Conservation (phyloP, 2,888 invertebrate genomes). For the Lycia hirtaria region DNA sequence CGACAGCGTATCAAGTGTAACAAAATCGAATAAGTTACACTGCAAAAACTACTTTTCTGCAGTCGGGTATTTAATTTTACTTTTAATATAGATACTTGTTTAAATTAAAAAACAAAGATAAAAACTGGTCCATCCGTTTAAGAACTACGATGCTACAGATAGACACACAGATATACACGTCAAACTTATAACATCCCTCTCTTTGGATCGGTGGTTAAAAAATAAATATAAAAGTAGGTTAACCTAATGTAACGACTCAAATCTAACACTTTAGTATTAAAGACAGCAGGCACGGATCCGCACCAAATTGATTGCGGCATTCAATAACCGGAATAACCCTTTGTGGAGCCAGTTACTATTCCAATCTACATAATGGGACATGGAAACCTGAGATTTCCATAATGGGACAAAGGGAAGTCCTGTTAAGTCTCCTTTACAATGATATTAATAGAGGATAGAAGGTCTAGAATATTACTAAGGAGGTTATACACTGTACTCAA, state of each 20-base stretch:
- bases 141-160: too few relatives aligned
- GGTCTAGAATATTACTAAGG: not conserved
- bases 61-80: too few relatives aligned
- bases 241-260: not conserved
- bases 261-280: slow-evolving; percentile 2
- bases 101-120: too few relatives aligned
- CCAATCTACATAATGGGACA: slow-evolving; percentile 38
- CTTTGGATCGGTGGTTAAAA: too few relatives aligned
- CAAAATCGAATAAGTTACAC: too few relatives aligned
- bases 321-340: slow-evolving; percentile 30
- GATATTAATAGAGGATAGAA: slow-evolving; percentile 5
- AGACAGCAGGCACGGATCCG: slow-evolving; percentile 21
- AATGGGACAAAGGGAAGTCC: slow-evolving; percentile 17
- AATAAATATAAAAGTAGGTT: too few relatives aligned
- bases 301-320: slow-evolving; percentile 32
- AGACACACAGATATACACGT: too few relatives aligned
- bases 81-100: too few relatives aligned
- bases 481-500: not conserved
- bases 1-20: too few relatives aligned
- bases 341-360: slow-evolving; percentile 34
- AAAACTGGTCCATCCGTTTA: too few relatives aligned
- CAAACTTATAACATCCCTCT: too few relatives aligned
- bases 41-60: too few relatives aligned
- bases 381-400: slow-evolving; percentile 27
- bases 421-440: slow-evolving; percentile 5